These are phyloP conservation scores for Brachionus paranguensis DNA, from an alignment of 1,140 invertebrate species.

Conservation along the genomic window DNA sequence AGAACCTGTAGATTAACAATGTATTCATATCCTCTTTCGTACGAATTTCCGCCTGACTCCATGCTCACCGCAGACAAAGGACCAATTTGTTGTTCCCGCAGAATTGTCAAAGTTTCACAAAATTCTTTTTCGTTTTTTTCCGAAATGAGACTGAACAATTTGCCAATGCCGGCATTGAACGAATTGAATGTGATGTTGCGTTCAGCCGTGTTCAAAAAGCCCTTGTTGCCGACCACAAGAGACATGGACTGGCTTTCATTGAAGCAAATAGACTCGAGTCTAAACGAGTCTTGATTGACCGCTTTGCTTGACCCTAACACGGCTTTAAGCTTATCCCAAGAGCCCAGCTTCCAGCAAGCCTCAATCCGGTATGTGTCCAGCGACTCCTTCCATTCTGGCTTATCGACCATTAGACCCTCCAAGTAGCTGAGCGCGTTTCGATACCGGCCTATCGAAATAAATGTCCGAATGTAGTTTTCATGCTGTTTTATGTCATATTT, in stretches of 20 bases:
- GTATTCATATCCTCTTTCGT: constrained; percentile 72
- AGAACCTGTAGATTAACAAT: constrained; percentile 63
- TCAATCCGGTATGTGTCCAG: constrained; percentile 64
- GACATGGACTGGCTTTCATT: not conserved
- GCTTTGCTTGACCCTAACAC: constrained; percentile 60
- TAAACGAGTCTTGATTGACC: constrained; percentile 56
- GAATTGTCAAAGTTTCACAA: not conserved
- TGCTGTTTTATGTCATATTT: constrained; percentile 34
- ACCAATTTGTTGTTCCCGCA: constrained; percentile 59
- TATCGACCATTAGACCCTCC: constrained; percentile 9
- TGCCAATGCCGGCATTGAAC: constrained; percentile 30
- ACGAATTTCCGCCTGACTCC: constrained; percentile 64
- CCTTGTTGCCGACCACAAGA: not conserved
- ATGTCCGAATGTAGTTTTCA: constrained; percentile 30
- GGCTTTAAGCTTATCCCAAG: constrained; percentile 61
- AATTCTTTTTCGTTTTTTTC: constrained; percentile 5
- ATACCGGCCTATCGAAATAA: constrained; percentile 30
- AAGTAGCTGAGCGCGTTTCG: constrained; percentile 32
- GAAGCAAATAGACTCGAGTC: constrained; percentile 42
- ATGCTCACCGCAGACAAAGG: constrained; percentile 62
- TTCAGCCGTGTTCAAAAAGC: constrained; percentile 18
- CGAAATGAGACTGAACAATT: not conserved
- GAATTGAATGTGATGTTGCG: constrained; percentile 9
- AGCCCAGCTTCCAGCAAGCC: constrained; percentile 75
- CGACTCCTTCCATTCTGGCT: constrained; percentile 49